Conservation (phyloP, 2,888 invertebrate genomes). For the Anoncus sp. region DNA sequence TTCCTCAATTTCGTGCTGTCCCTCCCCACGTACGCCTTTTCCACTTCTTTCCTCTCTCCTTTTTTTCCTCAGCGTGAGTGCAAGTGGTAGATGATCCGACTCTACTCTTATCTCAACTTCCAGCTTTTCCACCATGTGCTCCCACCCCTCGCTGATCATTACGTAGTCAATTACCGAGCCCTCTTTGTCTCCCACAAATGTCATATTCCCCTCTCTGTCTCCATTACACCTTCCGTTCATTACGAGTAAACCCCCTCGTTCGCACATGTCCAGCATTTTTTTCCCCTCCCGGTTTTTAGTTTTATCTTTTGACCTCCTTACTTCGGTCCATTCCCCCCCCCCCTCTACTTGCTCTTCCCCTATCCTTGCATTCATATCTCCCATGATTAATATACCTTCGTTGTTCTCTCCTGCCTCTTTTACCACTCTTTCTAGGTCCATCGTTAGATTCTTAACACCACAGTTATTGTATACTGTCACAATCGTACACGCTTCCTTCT, state of each 20-base stretch:
- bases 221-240: constrained; percentile 34
- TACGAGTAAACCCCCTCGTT: not conserved
- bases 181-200: constrained; percentile 1
- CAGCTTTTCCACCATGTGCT: not conserved
- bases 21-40: too few species aligned
- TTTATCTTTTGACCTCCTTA: constrained; percentile 8
- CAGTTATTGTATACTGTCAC: constrained; percentile 13
- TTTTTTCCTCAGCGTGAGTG: too few species aligned
- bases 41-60: not conserved
- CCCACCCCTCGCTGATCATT: constrained; percentile 4
- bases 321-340: not conserved
- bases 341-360: too few species aligned
- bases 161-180: constrained; percentile 39
- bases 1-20: too few species aligned
- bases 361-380: too few species aligned
- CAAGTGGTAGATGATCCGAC: constrained; percentile 34
- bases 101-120: constrained; percentile 19
- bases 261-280: constrained; percentile 21
- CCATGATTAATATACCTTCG: constrained; percentile 14
- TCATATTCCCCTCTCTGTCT: not conserved
- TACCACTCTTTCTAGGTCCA: not conserved
- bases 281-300: constrained; percentile 21
- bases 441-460: not conserved
- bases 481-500: not conserved
- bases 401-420: not conserved